Evolutionary conservation across 2,888 invertebrate species (phyloP), one percentile per base, ranked within the genome.

Genomic region (Dryobotodes eremita): DNA sequence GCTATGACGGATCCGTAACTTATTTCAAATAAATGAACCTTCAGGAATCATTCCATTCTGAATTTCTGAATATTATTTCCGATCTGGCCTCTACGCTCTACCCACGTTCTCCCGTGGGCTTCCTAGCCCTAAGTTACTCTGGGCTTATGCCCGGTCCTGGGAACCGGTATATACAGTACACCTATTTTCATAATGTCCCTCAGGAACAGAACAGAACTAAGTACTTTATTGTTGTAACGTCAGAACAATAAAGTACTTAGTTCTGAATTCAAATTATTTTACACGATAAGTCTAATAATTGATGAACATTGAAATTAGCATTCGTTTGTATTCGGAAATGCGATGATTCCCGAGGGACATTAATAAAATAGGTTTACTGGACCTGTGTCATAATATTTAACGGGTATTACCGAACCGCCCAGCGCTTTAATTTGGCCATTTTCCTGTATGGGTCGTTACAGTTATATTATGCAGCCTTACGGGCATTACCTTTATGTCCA

Each of bases 341-440:
- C 31, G 31, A 36, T 36, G 31, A 36, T 36, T 36, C 31, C 3
- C 31, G 31, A 36, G 31, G 31, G 31, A 3, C 1, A 36, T 2
- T 36, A 36, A 36, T 36, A 36, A 36, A n/a, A n/a, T n/a, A n/a
- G n/a, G n/a, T n/a, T n/a, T n/a, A n/a, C n/a, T n/a, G n/a, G n/a
- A n/a, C n/a, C n/a, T n/a, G n/a, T n/a, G n/a, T n/a, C n/a, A n/a
- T n/a, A n/a, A n/a, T n/a, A n/a, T 68, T 53, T 55, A 48, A 48
- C 13, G 17, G 53, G 46, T 69, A 48, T 48, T 26, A 55, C 53
- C 7, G 31, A 77, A 59, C 31, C 23, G 13, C 13, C 31, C 46
- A 13, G 53, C n/a, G n/a, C 15, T 77, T 46, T 53, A 76, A 77
- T 76, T 42, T 50, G 50, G 42, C 2, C 65, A 36, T 65, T 42